Evolutionary conservation across 2,888 invertebrate species (phyloP), one percentile per base, ranked within the genome.

Genomic region (Baronia brevicornis): DNA sequence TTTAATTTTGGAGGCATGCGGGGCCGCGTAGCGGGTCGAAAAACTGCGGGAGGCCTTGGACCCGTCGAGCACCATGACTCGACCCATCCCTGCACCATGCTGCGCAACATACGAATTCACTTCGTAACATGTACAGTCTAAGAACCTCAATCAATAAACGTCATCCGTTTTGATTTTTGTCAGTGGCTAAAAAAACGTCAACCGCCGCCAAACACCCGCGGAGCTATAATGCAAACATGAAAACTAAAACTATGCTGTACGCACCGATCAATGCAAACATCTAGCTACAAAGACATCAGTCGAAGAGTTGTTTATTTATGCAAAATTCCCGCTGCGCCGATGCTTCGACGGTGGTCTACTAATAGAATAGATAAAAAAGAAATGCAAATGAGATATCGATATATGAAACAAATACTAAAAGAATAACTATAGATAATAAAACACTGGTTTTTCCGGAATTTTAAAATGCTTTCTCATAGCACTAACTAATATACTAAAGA

Each of bases 81-180:
- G 68, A 66, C 71, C 71, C 59, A 64, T 70, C 68, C 62, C 51
- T 53, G 54, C 71, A 50, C 56, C 82, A 82, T 60, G 82, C 82
- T 78, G 82, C 55, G 82, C 66, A 71, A 84, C 82, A 82, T 68
- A 74, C 66, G 57, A 78, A 78, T 66, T 65, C 74, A 73, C 79
- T 84, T 78, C 59, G 50, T 65, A 60, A 57, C 63, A 59, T 67
- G 61, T 64, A 55, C 51, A 51, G 48, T 49, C 59, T 60, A 49
- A 56, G 54, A 57, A 54, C 60, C 64, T 56, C 62, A 62, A 79
- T 80, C 72, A 75, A 80, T 78, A 64, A 48, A 56, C 58, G 66
- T 72, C 72, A 64, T 48, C 48, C 45, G 47, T 43, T 46, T 49
- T 46, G 47, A 49, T 54, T 56, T n/a, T 52, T 52, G 59, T 60